Conservation (phyloP, 2,797 vertebrate genomes). For the Taenioides sp. region DNA sequence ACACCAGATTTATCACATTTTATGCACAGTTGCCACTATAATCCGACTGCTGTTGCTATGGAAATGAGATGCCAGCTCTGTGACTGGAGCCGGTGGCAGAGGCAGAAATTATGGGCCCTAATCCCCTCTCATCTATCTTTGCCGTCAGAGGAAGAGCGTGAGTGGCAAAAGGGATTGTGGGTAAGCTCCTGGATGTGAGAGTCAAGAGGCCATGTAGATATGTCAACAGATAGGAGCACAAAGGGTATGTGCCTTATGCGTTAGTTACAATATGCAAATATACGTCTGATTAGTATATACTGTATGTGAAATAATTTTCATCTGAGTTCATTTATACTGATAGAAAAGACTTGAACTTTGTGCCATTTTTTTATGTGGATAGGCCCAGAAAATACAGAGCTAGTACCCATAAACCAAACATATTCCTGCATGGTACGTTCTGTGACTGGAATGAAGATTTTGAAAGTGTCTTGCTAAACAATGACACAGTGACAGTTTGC, state of each 20-base stretch:
- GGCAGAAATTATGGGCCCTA: constrained; percentile 56
- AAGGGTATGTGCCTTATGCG: not conserved
- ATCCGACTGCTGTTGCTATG: constrained; percentile 62
- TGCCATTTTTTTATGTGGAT: not conserved
- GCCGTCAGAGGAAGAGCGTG: constrained; percentile 21
- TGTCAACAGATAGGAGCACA: not conserved
- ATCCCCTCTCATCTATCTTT: constrained; percentile 50
- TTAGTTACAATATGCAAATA: not conserved
- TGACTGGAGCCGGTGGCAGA: constrained; percentile 52
- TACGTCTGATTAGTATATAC: not conserved
- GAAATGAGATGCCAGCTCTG: constrained; percentile 55
- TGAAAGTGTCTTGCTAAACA: constrained; percentile 1
- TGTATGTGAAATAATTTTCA: not conserved
- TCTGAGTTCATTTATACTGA: not conserved
- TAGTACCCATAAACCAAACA: too few relatives aligned
- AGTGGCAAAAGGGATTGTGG: constrained; percentile 14
- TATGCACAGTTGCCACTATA: constrained; percentile 45
- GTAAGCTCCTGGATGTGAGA: constrained; percentile 9
- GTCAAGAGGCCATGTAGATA: constrained; percentile 9
- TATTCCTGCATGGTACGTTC: not conserved
- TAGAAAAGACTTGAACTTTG: not conserved
- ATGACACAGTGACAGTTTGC: not conserved
- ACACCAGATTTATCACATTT: constrained; percentile 50
- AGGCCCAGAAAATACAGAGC: too few relatives aligned
- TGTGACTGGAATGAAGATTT: not conserved